Evolutionary conservation across 1,140 invertebrate species (phyloP).

Genomic region (Micrasema minimum): DNA sequence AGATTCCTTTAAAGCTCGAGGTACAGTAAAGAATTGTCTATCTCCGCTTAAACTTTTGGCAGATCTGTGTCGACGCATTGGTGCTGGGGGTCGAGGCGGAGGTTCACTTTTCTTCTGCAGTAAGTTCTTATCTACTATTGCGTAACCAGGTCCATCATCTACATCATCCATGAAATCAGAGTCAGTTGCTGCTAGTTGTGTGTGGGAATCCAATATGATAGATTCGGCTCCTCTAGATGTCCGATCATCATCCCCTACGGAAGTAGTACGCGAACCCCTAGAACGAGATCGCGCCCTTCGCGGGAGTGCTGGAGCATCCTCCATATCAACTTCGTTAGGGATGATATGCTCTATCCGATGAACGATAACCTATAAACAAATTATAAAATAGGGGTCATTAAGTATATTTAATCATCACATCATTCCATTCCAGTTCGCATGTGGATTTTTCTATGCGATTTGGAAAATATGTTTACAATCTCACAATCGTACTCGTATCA

Average conservation of each 20-base stretch:
- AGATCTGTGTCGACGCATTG: conserved; percentile 65
- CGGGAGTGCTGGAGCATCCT: conserved; percentile 61
- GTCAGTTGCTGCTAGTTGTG: conserved; percentile 58
- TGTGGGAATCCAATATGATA: conserved; percentile 64
- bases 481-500: no score
- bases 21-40: conserved; percentile 67
- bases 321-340: conserved; percentile 63
- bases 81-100: conserved; percentile 68
- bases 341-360: conserved; percentile 72
- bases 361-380: conserved; percentile 70
- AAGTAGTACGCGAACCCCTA: conserved; percentile 68
- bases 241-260: conserved; percentile 74
- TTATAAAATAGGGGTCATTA: no score
- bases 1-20: conserved; percentile 62
- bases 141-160: conserved; percentile 73
- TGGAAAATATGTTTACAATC: no score
- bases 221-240: conserved; percentile 79
- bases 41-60: conserved; percentile 56
- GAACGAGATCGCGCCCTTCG: conserved; percentile 60
- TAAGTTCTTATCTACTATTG: conserved; percentile 71
- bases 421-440: no score
- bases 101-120: conserved; percentile 64
- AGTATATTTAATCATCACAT: no score
- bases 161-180: conserved; percentile 64
- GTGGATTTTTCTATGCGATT: no score